Evolutionary conservation across 2,888 invertebrate genomes (phyloP).

Genomic region (Parelbella ahira): DNA sequence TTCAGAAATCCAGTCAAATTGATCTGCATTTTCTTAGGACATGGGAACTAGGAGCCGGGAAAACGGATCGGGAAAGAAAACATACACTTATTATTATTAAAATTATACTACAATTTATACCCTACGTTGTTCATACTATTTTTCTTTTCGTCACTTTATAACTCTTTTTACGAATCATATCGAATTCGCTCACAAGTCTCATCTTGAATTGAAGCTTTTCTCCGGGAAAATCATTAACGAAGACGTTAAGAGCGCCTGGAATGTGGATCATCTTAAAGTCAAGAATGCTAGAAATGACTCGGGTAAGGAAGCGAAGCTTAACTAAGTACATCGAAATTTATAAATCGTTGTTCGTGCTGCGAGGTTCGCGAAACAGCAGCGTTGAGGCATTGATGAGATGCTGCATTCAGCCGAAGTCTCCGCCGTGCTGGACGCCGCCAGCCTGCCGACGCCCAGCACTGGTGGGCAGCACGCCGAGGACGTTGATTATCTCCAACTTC

Average conservation of each 20-base stretch:
- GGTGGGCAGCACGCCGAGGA: too few relatives aligned
- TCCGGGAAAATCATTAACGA: constrained; percentile 32
- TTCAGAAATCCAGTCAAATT: constrained; percentile 99
- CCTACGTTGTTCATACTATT: too few relatives aligned
- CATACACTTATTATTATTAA: constrained; percentile 33
- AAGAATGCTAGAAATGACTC: constrained; percentile 55
- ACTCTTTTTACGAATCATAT: too few relatives aligned
- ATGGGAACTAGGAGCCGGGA: constrained; percentile 88
- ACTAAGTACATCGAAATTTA: constrained; percentile 44
- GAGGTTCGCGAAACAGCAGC: constrained; percentile 34
- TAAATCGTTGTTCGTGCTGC: constrained; percentile 36
- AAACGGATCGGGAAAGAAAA: constrained; percentile 69
- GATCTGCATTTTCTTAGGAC: constrained; percentile 99
- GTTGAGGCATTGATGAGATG: too few relatives aligned
- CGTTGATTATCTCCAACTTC: too few relatives aligned
- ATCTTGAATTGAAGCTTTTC: constrained; percentile 22
- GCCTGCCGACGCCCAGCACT: too few relatives aligned
- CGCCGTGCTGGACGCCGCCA: constrained; percentile 31
- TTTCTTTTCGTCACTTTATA: too few relatives aligned
- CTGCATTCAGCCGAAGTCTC: constrained; percentile 24
- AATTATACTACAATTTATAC: not conserved
- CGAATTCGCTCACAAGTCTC: constrained; percentile 3
- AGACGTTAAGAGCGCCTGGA: constrained; percentile 56
- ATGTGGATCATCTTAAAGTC: too few relatives aligned
- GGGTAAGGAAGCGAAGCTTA: constrained; percentile 60